phyloP scores from a whole-genome alignment of 2,113 vertebrate genomes.

The Symphodus melops region DNA sequence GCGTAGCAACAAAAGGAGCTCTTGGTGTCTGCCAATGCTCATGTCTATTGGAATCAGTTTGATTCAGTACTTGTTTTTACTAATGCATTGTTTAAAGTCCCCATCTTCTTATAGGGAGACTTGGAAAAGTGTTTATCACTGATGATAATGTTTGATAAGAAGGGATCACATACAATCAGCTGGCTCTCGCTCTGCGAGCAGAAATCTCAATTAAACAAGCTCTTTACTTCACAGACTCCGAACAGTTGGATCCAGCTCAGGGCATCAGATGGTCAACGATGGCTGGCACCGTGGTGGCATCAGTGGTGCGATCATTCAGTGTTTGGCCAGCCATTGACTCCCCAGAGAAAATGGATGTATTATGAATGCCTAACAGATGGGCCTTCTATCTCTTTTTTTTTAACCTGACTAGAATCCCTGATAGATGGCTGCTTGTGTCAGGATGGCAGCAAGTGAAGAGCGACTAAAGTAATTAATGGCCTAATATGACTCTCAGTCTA shows the following conservation, averaged over 20 bases:
- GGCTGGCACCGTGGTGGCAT: constrained; percentile 45
- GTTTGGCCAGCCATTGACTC: constrained; percentile 64
- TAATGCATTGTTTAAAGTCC: no score
- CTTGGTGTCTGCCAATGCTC: no score
- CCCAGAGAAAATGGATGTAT: constrained; percentile 52
- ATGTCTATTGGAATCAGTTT: no score
- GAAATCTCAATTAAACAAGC: constrained; percentile 35
- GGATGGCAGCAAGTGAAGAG: constrained; percentile 53
- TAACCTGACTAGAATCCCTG: constrained; percentile 37
- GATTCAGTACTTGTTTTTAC: no score
- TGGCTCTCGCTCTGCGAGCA: constrained; percentile 10
- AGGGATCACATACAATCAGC: constrained; percentile 27
- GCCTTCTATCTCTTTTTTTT: constrained; percentile 39
- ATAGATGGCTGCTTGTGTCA: constrained; percentile 62
- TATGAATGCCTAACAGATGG: constrained; percentile 72
- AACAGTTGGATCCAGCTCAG: constrained; percentile 57
- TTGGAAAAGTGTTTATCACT: not conserved
- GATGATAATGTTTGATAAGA: constrained; percentile 19
- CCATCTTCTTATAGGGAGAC: no score
- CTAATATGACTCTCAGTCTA: constrained; percentile 52
- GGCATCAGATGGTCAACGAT: constrained; percentile 72
- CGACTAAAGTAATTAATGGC: constrained; percentile 56
- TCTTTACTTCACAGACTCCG: constrained; percentile 36
- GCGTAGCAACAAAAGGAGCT: no score
- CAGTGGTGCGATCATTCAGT: constrained; percentile 57